Evolutionary conservation across 2,113 vertebrate species (phyloP).

Genomic region (Tenrec ecaudatus): DNA sequence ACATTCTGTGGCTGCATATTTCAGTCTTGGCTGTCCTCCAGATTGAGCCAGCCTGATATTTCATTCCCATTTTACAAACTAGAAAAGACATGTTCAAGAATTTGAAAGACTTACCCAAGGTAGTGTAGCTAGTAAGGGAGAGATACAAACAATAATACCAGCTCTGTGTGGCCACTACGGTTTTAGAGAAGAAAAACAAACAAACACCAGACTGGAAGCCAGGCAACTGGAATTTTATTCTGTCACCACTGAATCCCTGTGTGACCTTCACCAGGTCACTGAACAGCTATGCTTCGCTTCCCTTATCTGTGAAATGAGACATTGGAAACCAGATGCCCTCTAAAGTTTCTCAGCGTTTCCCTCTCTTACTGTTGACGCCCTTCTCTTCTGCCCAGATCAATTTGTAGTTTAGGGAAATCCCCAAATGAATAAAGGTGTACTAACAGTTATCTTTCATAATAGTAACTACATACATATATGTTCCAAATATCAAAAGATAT

Average conservation of each 20-base stretch:
- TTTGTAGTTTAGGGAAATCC: slow-evolving; percentile 35
- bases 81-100: slow-evolving; percentile 40
- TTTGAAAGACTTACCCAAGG: slow-evolving; percentile 39
- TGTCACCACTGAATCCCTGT: slow-evolving; percentile 52
- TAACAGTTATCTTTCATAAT: not conserved
- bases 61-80: not conserved
- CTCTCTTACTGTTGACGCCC: slow-evolving; percentile 49
- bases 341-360: slow-evolving; percentile 30
- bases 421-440: not conserved
- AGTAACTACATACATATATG: not conserved
- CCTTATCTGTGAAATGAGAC: slow-evolving; percentile 63
- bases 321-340: slow-evolving; percentile 57
- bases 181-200: slow-evolving; percentile 27
- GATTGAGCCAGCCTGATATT: not conserved
- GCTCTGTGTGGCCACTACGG: not conserved
- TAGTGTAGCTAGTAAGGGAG: slow-evolving; percentile 35
- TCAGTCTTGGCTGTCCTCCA: not conserved
- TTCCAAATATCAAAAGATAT: no score
- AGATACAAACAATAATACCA: slow-evolving; percentile 36
- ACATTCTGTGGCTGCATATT: not conserved
- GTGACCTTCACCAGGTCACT: slow-evolving; percentile 56
- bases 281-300: slow-evolving; percentile 62
- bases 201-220: not conserved
- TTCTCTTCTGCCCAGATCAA: slow-evolving; percentile 16
- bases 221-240: slow-evolving; percentile 53